Conservation (phyloP, 2,797 vertebrate species). For the Vireo griseus region DNA sequence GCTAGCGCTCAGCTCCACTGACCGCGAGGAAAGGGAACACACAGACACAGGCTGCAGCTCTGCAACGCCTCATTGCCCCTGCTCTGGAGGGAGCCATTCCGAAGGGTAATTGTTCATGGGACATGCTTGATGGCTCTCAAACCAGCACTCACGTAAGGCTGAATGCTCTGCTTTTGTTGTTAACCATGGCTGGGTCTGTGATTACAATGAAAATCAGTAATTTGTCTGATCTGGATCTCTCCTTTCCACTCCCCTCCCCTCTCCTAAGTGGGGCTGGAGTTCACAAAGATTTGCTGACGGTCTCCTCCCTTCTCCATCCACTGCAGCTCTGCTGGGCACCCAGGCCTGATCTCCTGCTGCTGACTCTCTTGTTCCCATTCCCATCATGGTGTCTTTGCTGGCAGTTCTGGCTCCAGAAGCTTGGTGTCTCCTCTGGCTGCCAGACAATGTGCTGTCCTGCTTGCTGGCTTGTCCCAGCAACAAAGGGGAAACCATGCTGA, state of each 20-base stretch:
- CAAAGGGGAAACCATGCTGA: neutral
- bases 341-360: neutral
- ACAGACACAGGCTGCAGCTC: neutral
- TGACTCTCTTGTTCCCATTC: neutral
- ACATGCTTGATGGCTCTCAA: neutral
- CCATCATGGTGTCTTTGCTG: neutral
- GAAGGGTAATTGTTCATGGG: neutral
- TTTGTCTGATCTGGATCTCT: neutral
- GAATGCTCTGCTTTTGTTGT: neutral
- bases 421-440: neutral
- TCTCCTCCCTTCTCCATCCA: neutral
- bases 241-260: neutral
- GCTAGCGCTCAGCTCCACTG: rapidly evolving
- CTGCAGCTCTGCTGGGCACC: neutral
- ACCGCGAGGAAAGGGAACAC: rapidly evolving
- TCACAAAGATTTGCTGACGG: neutral
- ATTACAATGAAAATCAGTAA: neutral
- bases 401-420: neutral
- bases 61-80: neutral
- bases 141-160: neutral
- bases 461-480: neutral
- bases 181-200: neutral
- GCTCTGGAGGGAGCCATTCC: neutral
- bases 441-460: neutral
- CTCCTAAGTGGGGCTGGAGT: neutral